A percentile compares a stretch with the other conserved stretches of the same genome.
These are phyloP conservation scores for Pseudomugil gertrudae DNA, from an alignment of 2,797 vertebrate species.

Conservation along the genomic window DNA sequence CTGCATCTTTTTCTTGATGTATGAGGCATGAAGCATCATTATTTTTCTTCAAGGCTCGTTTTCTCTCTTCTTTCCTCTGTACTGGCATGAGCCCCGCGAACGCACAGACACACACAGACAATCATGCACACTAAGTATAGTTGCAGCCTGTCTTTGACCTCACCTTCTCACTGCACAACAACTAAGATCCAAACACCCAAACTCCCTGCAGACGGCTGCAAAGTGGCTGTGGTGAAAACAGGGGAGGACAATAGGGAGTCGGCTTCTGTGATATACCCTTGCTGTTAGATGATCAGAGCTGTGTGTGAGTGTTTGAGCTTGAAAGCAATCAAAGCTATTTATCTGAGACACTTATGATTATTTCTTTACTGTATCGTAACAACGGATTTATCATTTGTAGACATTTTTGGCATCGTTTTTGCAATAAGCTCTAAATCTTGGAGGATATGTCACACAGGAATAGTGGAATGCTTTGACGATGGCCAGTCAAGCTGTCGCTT, in stretches of 20 bases:
- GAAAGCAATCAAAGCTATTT: background rate
- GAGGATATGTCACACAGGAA: slow-evolving; percentile 6
- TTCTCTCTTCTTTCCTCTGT: slow-evolving; percentile 49
- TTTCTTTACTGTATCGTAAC: slow-evolving; percentile 13
- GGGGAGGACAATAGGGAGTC: slow-evolving; percentile 17
- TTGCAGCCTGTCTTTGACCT: slow-evolving; percentile 71
- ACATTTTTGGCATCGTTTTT: background rate
- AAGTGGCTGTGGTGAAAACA: slow-evolving; percentile 58
- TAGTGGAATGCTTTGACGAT: slow-evolving; percentile 7
- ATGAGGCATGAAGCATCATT: slow-evolving; percentile 66
- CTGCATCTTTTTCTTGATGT: slow-evolving; percentile 61
- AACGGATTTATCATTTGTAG: slow-evolving; percentile 8
- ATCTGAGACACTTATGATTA: slow-evolving; percentile 13
- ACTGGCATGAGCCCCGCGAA: slow-evolving; percentile 57
- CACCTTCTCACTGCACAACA: slow-evolving; percentile 64
- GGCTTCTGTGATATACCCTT: slow-evolving; percentile 23
- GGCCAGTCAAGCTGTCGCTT: slow-evolving; percentile 54
- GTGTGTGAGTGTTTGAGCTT: slow-evolving; percentile 6
- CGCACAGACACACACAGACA: slow-evolving; percentile 26
- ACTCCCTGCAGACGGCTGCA: slow-evolving; percentile 56
- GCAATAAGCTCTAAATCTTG: slow-evolving; percentile 16
- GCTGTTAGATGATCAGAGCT: slow-evolving; percentile 16
- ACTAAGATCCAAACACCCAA: slow-evolving; percentile 62
- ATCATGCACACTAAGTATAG: slow-evolving; percentile 26
- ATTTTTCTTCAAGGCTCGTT: slow-evolving; percentile 69